phyloP scores from a whole-genome alignment of 2,888 invertebrate genomes.

The Eristalinus aeneus region DNA sequence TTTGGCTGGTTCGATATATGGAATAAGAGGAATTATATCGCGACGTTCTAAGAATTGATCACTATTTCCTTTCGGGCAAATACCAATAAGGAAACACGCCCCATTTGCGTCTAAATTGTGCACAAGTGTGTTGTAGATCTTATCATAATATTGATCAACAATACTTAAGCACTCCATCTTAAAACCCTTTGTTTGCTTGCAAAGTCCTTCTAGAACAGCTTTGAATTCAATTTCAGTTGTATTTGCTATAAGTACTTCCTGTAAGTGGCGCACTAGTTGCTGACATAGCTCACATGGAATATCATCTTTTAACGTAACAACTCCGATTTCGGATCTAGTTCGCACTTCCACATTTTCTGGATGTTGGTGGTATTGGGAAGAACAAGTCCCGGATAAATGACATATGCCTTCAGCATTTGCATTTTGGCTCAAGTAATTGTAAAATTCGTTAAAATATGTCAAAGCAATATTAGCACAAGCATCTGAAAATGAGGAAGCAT shows the following conservation, averaged over 20 bases:
- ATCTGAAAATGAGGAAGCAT: conserved; percentile 88
- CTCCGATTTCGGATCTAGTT: conserved; percentile 83
- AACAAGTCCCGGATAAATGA: conserved; percentile 89
- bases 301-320: conserved; percentile 83
- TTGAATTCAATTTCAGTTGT: conserved; percentile 92
- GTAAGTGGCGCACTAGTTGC: conserved; percentile 89
- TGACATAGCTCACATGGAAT: conserved; percentile 93
- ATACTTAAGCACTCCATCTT: conserved; percentile 88
- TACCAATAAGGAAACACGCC: conserved; percentile 86
- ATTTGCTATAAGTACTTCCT: conserved; percentile 90
- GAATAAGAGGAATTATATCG: conserved; percentile 85
- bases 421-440: conserved; percentile 83
- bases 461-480: conserved; percentile 89
- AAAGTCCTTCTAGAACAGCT: conserved; percentile 88
- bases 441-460: conserved; percentile 87
- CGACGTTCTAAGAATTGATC: conserved; percentile 36
- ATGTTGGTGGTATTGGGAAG: conserved; percentile 84
- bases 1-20: conserved; percentile 81
- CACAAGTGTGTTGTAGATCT: conserved; percentile 87
- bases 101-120: conserved; percentile 85
- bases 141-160: conserved; percentile 89
- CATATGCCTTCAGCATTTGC: conserved; percentile 86
- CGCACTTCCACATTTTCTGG: conserved; percentile 83
- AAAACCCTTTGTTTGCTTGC: conserved; percentile 89
- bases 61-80: conserved; percentile 77